A percentile compares a stretch with the other conserved stretches of the same genome.
These are phyloP conservation scores for Steinernema hermaphroditum DNA, from an alignment of 2,888 invertebrate genomes.

Conservation along the genomic window DNA sequence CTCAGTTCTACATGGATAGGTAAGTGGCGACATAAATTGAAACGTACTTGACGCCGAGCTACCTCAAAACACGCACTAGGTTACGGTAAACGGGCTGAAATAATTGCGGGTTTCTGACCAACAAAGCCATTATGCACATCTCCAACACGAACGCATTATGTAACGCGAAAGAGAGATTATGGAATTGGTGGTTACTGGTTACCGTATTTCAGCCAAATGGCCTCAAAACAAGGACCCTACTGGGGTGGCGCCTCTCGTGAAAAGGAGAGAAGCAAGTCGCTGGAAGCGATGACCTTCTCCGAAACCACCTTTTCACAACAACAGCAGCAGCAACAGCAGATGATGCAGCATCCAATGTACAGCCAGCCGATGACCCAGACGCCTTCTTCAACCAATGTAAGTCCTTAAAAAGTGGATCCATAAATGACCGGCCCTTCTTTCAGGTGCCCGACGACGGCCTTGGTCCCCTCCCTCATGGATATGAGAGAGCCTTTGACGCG, in stretches of 20 bases:
- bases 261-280: slow-evolving; percentile 20
- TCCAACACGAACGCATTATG: too few species aligned
- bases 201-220: not conserved
- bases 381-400: not conserved
- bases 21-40: too few species aligned
- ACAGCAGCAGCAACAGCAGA: slow-evolving; percentile 27
- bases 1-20: slow-evolving; percentile 15
- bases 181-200: too few species aligned
- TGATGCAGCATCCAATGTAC: slow-evolving; percentile 13
- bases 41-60: too few species aligned
- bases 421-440: too few species aligned
- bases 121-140: too few species aligned
- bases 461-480: slow-evolving; percentile 48
- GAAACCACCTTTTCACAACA: not conserved
- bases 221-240: slow-evolving; percentile 3
- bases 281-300: slow-evolving; percentile 15
- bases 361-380: not conserved
- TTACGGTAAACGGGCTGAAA: too few species aligned
- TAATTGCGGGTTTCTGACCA: too few species aligned
- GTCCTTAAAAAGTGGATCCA: too few species aligned
- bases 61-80: too few species aligned
- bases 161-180: too few species aligned
- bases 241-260: not conserved
- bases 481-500: slow-evolving; percentile 40
- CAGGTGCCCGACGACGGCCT: slow-evolving; percentile 39